phyloP scores from a whole-genome alignment of 2,888 invertebrate genomes.

The Nomada lathburiana region DNA sequence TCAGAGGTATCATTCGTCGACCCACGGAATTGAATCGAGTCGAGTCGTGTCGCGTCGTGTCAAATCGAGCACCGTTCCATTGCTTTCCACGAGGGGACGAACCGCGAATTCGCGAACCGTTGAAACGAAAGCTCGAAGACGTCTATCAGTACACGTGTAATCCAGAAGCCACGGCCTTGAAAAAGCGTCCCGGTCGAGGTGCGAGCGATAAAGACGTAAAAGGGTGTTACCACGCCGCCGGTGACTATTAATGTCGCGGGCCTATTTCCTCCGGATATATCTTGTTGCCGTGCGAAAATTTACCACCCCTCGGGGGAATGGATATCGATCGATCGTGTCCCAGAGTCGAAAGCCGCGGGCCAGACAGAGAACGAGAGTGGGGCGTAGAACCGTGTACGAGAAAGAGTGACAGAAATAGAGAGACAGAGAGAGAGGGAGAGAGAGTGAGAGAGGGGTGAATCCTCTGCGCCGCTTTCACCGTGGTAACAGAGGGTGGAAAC shows the following conservation, averaged over 20 bases:
- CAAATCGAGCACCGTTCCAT: not conserved
- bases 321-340: constrained; percentile 71
- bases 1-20: not conserved
- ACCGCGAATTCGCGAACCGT: not conserved
- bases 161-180: not conserved
- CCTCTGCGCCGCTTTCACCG: constrained; percentile 36
- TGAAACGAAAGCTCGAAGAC: not conserved
- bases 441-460: not conserved
- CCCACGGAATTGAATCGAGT: not conserved
- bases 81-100: not conserved
- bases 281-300: constrained; percentile 78
- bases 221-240: constrained; percentile 61
- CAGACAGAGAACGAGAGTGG: constrained; percentile 7
- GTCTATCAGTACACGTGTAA: not conserved
- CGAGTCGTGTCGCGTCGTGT: not conserved
- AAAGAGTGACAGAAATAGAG: not conserved
- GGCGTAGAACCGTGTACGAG: not conserved
- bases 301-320: constrained; percentile 58
- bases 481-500: constrained; percentile 44
- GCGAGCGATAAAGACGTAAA: constrained; percentile 32
- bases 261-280: constrained; percentile 78
- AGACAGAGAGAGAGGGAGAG: not conserved
- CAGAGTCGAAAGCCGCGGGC: constrained; percentile 51
- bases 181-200: not conserved
- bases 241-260: constrained; percentile 75